Conservation (phyloP, 2,888 invertebrate species). For the Xestoiulus laeticollis region DNA sequence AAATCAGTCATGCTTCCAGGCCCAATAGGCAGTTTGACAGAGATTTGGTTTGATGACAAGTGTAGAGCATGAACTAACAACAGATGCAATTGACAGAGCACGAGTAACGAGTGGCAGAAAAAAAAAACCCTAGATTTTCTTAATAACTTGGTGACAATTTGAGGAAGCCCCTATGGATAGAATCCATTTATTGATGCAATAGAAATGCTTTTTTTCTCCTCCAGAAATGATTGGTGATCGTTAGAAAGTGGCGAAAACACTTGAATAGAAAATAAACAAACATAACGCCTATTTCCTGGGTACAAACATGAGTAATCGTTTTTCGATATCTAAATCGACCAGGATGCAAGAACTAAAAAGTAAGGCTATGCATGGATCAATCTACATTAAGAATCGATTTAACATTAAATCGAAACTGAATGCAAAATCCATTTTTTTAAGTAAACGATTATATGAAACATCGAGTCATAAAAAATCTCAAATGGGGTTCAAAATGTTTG, state of each 20-base stretch:
- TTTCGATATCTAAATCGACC: not conserved
- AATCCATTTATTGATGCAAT: not conserved
- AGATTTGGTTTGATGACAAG: conserved; percentile 23
- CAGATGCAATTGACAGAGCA: conserved; percentile 18
- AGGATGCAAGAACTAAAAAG: not conserved
- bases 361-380: not conserved
- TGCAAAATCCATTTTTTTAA: not conserved
- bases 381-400: not conserved
- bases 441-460: not conserved
- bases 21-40: conserved; percentile 7
- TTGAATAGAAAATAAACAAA: not conserved
- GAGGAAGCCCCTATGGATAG: not conserved
- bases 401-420: not conserved
- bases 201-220: not conserved
- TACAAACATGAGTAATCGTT: conserved; percentile 5
- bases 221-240: not conserved
- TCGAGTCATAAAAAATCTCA: not conserved
- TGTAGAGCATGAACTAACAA: conserved; percentile 15
- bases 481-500: not conserved
- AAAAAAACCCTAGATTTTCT: not conserved
- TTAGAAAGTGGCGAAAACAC: not conserved
- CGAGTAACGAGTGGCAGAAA: not conserved
- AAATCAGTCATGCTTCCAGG: not conserved
- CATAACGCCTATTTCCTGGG: not conserved
- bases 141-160: conserved; percentile 27